These are phyloP conservation scores for Muscicapa comitata DNA, from an alignment of 2,797 vertebrate genomes.

Conservation along the genomic window DNA sequence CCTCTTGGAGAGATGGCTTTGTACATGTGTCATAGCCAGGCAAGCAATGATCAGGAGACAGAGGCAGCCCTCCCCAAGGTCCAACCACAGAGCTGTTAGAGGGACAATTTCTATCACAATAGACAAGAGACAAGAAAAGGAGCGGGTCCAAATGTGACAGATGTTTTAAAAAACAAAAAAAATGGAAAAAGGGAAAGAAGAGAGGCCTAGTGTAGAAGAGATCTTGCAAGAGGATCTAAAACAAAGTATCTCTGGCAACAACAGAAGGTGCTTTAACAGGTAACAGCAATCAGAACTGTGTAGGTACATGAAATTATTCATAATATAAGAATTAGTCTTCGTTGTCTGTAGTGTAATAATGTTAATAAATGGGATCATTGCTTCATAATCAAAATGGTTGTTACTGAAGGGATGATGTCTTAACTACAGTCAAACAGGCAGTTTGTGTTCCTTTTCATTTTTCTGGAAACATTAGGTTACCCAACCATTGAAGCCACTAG, in stretches of 20 bases:
- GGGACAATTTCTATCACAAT: neutral
- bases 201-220: neutral
- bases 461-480: neutral
- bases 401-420: neutral
- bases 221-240: neutral
- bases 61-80: neutral
- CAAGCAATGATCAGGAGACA: neutral
- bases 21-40: neutral
- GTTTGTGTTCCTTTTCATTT: neutral
- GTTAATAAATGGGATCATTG: neutral
- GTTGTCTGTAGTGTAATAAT: neutral
- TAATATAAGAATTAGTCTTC: neutral
- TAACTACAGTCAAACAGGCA: neutral
- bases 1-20: neutral
- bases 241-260: neutral
- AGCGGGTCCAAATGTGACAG: neutral
- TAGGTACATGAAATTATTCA: neutral
- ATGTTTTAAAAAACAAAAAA: neutral
- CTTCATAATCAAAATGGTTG: neutral
- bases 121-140: neutral
- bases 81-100: neutral
- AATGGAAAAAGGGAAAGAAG: neutral
- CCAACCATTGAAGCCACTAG: neutral
- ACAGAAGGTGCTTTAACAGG: conserved; percentile 40
- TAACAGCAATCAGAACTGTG: neutral